These are phyloP conservation scores for Archips crataeganus DNA, from an alignment of 2,888 invertebrate genomes.

Conservation along the genomic window DNA sequence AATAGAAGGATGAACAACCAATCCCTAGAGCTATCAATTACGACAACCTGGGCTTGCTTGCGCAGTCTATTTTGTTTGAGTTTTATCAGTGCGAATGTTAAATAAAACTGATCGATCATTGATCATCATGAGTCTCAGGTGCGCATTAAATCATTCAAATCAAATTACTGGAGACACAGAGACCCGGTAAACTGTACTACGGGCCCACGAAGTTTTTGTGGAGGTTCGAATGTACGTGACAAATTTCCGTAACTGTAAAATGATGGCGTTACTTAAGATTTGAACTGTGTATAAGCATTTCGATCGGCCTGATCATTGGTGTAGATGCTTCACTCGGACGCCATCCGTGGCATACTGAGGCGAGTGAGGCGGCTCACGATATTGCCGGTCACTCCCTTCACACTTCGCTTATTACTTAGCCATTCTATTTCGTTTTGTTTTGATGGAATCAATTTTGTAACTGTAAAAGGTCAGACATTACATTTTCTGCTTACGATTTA, in stretches of 20 bases:
- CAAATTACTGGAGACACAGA: conserved; percentile 14
- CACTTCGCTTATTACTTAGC: conserved; percentile 33
- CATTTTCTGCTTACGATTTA: neutral
- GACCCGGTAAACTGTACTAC: conserved; percentile 16
- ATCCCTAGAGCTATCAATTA: conserved; percentile 57
- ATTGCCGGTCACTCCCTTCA: conserved; percentile 48
- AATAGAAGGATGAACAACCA: conserved; percentile 49
- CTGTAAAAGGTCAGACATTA: conserved; percentile 7
- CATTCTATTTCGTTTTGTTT: conserved; percentile 30
- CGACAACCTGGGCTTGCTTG: conserved; percentile 40
- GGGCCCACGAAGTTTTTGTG: conserved; percentile 25
- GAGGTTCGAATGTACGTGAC: conserved; percentile 26
- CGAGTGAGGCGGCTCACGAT: conserved; percentile 44
- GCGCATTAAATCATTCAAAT: conserved; percentile 2
- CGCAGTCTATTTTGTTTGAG: conserved; percentile 26
- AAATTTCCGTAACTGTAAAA: conserved; percentile 42
- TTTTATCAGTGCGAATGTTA: conserved; percentile 4
- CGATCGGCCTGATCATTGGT: conserved; percentile 35
- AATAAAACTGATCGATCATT: neutral
- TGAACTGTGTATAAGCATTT: conserved; percentile 30
- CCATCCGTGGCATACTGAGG: conserved; percentile 47
- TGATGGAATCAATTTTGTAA: conserved; percentile 30
- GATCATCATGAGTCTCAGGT: neutral
- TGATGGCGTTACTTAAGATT: conserved; percentile 25
- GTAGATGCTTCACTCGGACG: conserved; percentile 30